Evolutionary conservation across 2,888 invertebrate genomes (phyloP).

Genomic region (Nomada flava): DNA sequence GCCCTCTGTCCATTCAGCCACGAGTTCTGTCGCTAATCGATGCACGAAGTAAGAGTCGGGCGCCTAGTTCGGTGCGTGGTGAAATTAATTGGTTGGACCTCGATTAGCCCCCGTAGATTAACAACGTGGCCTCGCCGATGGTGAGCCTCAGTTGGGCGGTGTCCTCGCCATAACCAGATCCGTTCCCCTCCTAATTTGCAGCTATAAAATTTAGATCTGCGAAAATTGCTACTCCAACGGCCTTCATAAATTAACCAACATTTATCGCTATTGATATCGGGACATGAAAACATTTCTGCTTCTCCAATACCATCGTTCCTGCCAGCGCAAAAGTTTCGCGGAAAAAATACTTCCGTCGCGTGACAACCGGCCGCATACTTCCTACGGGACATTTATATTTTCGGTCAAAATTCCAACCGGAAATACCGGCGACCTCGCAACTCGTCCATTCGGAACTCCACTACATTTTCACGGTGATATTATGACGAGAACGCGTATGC

Average conservation of each 20-base stretch:
- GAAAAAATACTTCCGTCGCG: constrained; percentile 45
- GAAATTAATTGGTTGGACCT: constrained; percentile 80
- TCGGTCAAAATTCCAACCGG: constrained; percentile 18
- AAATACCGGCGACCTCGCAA: constrained; percentile 27
- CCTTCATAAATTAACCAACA: too few relatives aligned
- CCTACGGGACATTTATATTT: constrained; percentile 41
- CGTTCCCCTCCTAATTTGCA: constrained; percentile 34
- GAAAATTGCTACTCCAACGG: constrained; percentile 15
- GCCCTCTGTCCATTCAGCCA: background rate
- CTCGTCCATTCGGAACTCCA: constrained; percentile 23
- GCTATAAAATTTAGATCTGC: constrained; percentile 21
- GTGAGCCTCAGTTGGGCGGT: constrained; percentile 18
- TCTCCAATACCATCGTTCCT: background rate
- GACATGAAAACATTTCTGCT: too few relatives aligned
- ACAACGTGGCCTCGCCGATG: constrained; percentile 54
- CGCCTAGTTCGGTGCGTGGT: constrained; percentile 66
- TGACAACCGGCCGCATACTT: constrained; percentile 41
- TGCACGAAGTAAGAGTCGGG: constrained; percentile 10
- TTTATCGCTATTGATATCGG: background rate
- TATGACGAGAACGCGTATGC: constrained; percentile 19
- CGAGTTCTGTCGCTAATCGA: background rate
- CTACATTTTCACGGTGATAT: constrained; percentile 20
- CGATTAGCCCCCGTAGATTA: constrained; percentile 78
- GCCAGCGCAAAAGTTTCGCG: constrained; percentile 12
- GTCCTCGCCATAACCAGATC: constrained; percentile 31